Percentiles rank a stretch among this genome's conserved stretches.
phyloP scores from a whole-genome alignment of 1,140 invertebrate species.

The Leptonema lineaticorne region DNA sequence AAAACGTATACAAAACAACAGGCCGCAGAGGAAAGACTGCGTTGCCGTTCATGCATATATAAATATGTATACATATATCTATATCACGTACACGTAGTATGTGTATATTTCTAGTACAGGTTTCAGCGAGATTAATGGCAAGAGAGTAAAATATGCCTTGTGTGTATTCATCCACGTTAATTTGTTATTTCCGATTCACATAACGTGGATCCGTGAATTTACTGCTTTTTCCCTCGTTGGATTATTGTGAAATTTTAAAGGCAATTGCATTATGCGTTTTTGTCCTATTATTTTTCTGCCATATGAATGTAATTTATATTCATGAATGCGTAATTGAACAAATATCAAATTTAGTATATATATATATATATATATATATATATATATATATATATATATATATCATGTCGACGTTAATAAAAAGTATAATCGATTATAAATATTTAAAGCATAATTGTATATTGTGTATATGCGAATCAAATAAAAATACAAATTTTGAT shows the following conservation, averaged over 20 bases:
- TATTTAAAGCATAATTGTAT: no score
- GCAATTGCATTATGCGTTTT: neutral
- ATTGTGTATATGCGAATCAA: no score
- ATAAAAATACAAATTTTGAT: no score
- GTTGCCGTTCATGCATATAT: neutral
- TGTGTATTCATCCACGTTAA: conserved; percentile 18
- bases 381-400: neutral
- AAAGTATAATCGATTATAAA: no score
- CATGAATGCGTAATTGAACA: no score
- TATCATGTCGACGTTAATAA: no score
- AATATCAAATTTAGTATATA: neutral
- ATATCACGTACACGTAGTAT: no score
- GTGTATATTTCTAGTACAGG: neutral
- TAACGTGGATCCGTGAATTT: conserved; percentile 14
- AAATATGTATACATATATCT: neutral
- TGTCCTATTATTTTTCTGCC: neutral
- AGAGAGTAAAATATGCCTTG: conserved; percentile 12
- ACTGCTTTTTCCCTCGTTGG: conserved; percentile 12
- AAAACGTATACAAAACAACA: neutral
- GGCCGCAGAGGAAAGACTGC: no score
- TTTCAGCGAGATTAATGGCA: conserved; percentile 1
- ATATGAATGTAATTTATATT: neutral
- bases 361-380: neutral
- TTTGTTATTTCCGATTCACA: conserved; percentile 33
- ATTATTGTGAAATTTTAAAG: neutral